phyloP scores from a whole-genome alignment of 2,888 invertebrate genomes.

The Keiferia lycopersicella region DNA sequence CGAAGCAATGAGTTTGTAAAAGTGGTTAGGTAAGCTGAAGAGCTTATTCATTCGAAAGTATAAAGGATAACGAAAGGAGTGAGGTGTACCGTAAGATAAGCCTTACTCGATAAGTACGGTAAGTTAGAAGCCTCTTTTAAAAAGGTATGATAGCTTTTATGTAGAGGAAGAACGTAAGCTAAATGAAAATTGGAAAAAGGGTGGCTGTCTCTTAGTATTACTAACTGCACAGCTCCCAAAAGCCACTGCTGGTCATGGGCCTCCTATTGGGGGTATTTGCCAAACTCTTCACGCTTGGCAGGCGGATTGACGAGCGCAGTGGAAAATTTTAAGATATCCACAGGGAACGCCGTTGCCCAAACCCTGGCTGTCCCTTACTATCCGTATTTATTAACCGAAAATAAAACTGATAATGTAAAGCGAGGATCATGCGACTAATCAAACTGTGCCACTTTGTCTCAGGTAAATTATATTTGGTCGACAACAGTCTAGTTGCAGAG shows the following conservation, averaged over 20 bases:
- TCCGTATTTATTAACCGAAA: too few relatives aligned
- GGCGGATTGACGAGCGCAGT: too few relatives aligned
- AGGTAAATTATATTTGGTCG: constrained; percentile 56
- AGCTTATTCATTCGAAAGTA: constrained; percentile 3
- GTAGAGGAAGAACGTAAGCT: too few relatives aligned
- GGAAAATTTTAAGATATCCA: too few relatives aligned
- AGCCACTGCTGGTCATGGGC: too few relatives aligned
- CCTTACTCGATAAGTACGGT: not conserved
- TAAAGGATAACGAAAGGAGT: not conserved
- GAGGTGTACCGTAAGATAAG: not conserved
- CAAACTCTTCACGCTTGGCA: too few relatives aligned
- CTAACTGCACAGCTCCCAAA: too few relatives aligned
- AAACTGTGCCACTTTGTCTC: constrained; percentile 53
- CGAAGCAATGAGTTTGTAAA: not conserved
- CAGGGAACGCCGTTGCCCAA: too few relatives aligned
- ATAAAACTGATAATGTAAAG: not conserved
- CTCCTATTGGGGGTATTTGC: too few relatives aligned
- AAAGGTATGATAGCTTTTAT: not conserved
- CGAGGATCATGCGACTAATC: constrained; percentile 62
- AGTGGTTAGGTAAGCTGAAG: not conserved
- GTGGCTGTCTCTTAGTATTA: too few relatives aligned
- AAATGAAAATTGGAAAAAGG: too few relatives aligned
- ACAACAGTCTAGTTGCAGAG: not conserved
- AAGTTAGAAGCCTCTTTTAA: not conserved
- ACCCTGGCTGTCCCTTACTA: too few relatives aligned